Base-by-base conservation (phyloP, 2,888 invertebrate genomes). In the Epirrita christyi region DNA sequence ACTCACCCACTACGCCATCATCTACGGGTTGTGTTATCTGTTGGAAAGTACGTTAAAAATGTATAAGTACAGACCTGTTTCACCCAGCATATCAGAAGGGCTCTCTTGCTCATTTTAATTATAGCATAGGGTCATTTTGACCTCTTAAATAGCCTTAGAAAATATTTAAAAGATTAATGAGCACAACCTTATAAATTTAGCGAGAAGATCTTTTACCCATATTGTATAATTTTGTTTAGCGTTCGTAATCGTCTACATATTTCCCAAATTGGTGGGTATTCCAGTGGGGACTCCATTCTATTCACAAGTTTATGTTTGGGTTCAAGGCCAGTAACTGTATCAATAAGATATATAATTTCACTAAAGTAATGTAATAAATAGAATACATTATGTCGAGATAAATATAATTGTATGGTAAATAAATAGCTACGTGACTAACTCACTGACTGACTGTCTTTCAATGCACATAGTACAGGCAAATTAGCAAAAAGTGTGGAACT, bases 131-230 rank as follows among this genome's bases (percentile, higher is more conserved):
- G 56, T 71, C 72, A 67, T 76, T 74, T 68, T 76, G 73, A 70
- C 77, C 76, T 72, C 67, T 78, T 75, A 78, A 80, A 81, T 79
- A 76, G 75, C 76, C 72, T 77, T 75, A 80, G 76, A 83, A 81
- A 21, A 79, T 80, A 82, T 74, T 70, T 71, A 80, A 75, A 71
- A 76, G 82, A 80, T 80, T 78, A 81, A 81, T 78, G 76, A 66
- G 66, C 37, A 10, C 27, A 62, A 63, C 70, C 72, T 76, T 76
- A 81, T 81, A 74, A 79, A 80, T 78, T 75, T 76, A 77, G 76
- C 68, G 71, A 56, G 55, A 67, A 64, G n/a, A 6, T 36, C 27
- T 47, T 47, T 21, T 47, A 21, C 36, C 11, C 27, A 0, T 40
- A 32, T 41, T 10, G 14, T 40, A 28, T 43, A 29, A 43, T 28